A percentile compares a stretch with the other conserved stretches of the same genome.
phyloP scores from a whole-genome alignment of 2,113 vertebrate genomes.

The Nothobranchius furzeri region DNA sequence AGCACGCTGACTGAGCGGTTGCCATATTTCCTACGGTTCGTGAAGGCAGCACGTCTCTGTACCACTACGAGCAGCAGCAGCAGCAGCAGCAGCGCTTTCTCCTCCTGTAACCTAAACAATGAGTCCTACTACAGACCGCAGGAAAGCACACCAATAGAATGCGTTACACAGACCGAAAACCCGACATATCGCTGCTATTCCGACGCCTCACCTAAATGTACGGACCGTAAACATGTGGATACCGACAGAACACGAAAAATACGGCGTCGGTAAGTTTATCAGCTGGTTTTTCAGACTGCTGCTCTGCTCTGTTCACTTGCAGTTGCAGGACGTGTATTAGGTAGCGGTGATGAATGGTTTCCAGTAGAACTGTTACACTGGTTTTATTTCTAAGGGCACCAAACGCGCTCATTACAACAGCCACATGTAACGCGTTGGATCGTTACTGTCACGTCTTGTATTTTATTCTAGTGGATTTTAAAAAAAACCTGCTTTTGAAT shows the following conservation, averaged over 20 bases:
- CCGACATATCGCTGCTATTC: slow-evolving; percentile 53
- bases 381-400: not conserved
- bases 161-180: slow-evolving; percentile 48
- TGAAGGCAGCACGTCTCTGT: slow-evolving; percentile 51
- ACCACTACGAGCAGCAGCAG: slow-evolving; percentile 47
- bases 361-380: slow-evolving; percentile 1
- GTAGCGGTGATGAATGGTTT: not conserved
- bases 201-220: slow-evolving; percentile 56
- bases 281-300: not conserved
- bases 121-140: slow-evolving; percentile 71
- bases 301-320: slow-evolving; percentile 23
- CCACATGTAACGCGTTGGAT: slow-evolving; percentile 20
- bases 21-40: slow-evolving; percentile 11
- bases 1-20: not conserved
- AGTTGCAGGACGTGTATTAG: not conserved
- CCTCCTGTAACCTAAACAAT: slow-evolving; percentile 80
- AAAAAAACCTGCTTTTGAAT: no score
- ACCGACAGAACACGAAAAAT: slow-evolving; percentile 96
- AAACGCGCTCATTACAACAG: slow-evolving; percentile 60
- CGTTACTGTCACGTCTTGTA: slow-evolving; percentile 32
- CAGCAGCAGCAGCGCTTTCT: slow-evolving; percentile 56
- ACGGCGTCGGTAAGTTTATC: slow-evolving; percentile 94
- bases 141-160: slow-evolving; percentile 72
- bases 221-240: slow-evolving; percentile 88
- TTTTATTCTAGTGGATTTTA: slow-evolving; percentile 12